Evolutionary conservation across 1,140 invertebrate species (phyloP), one percentile per base, ranked within the genome.

Genomic region (Papilio dardanus): DNA sequence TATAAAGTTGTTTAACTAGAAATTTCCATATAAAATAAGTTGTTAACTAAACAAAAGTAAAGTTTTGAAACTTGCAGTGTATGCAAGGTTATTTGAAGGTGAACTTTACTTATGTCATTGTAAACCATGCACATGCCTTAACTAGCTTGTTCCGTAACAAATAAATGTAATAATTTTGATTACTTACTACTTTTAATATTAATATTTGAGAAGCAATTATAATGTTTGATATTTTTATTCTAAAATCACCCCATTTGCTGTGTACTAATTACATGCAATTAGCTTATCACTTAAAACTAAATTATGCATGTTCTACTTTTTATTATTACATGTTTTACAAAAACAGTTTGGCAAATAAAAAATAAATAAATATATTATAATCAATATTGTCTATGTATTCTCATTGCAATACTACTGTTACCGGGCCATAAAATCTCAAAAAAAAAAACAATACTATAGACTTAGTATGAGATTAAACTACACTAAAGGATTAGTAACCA

Each of bases 41-140:
- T 46, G 6, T 46, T 19, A 46, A 46, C 42, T 46, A 46, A 46
- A 46, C 42, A 19, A 46, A 46, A 46, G 14, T 46, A 7, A n/a
- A 28, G 12, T 4, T 14, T 28, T 62, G 10, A 2, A 62, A 54
- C 50, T 14, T 62, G 24, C 10, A 28, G 16, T 62, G 24, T n/a
- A n/a, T 10, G 50, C 79, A 87, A 88, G 86, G 86, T 88, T 87
- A 86, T 81, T 84, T 88, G 81, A 88, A 88, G 86, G 86, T 88
- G 71, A 88, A 77, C 58, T 33, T 58, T 74, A 66, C 69, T 50
- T 28, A 74, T 24, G 31, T 74, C 33, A 42, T 65, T 75, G 62
- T 67, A 68, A 40, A 19, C 35, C n/a, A 28, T 35, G 33, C 31
- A 16, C 28, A 28, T 33, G 33, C 37, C 68, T 74, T 35, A 21